Conservation (phyloP, 2,797 vertebrate genomes). For the Myripristis jacobus region DNA sequence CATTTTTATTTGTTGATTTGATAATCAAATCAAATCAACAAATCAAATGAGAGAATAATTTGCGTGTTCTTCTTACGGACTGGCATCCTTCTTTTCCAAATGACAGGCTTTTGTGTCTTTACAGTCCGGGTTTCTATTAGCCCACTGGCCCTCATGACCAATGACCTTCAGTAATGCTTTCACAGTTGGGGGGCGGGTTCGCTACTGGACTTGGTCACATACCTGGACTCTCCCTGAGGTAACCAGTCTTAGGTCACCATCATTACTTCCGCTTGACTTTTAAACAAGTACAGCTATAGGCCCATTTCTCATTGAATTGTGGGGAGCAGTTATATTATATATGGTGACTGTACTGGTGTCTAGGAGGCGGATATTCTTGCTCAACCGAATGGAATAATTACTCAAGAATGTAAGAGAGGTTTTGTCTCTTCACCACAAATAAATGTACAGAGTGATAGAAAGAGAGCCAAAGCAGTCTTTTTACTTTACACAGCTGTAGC, state of each 20-base stretch:
- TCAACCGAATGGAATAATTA: conserved; percentile 33
- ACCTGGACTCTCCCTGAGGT: conserved; percentile 19
- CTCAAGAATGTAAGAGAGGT: background rate
- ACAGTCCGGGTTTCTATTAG: background rate
- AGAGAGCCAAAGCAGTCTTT: too few species aligned
- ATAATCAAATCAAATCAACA: too few species aligned
- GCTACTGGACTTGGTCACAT: background rate
- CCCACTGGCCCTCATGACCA: background rate
- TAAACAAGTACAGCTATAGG: conserved; percentile 27
- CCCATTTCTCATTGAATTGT: background rate
- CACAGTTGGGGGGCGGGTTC: conserved; percentile 15
- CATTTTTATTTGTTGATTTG: too few species aligned
- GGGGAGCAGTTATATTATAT: too few species aligned
- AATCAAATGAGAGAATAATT: too few species aligned
- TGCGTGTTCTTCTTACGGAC: too few species aligned
- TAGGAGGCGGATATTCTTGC: background rate
- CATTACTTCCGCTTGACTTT: conserved; percentile 56
- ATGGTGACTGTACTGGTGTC: too few species aligned
- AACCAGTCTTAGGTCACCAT: conserved; percentile 31
- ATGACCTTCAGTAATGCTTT: conserved; percentile 41
- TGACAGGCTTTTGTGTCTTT: background rate
- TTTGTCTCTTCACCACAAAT: too few species aligned
- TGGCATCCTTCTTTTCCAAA: background rate
- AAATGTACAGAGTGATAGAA: too few species aligned
- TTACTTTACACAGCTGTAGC: too few species aligned